Evolutionary conservation across 37 sponge, comb jelly and placozoan species (phyloP).

Genomic region (Eunapius fragilis): DNA sequence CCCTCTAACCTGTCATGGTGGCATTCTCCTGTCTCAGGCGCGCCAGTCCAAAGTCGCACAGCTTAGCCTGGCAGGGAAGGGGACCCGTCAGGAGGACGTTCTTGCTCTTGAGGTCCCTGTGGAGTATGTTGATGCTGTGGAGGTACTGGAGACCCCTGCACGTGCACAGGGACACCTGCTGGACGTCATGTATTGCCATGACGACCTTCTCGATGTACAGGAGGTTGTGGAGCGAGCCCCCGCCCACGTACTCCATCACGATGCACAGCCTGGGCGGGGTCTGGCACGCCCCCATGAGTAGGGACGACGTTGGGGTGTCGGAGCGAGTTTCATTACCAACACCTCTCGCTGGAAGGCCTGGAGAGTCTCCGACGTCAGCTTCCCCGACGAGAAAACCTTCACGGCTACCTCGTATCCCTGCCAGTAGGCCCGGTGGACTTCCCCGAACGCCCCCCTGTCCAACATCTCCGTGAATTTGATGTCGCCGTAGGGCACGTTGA

Average conservation of each 20-base stretch:
- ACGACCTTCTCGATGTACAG: constrained; percentile 33
- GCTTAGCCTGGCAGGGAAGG: constrained; percentile 76
- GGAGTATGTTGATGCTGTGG: constrained; percentile 83
- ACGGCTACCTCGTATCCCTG: constrained; percentile 70
- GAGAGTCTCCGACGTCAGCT: constrained; percentile 43
- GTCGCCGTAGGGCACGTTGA: constrained; percentile 23
- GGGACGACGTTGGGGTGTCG: constrained; percentile 88
- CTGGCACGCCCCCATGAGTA: constrained; percentile 85
- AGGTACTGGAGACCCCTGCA: constrained; percentile 82
- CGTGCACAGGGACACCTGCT: constrained; percentile 43
- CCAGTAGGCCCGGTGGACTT: constrained; percentile 79
- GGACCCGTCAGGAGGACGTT: constrained; percentile 65
- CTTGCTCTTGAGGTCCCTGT: constrained; percentile 85
- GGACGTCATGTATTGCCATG: constrained; percentile 22
- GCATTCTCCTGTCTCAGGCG: constrained; percentile 83
- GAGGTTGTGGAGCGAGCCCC: constrained; percentile 74
- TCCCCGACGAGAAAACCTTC: constrained; percentile 62
- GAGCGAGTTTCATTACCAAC: constrained; percentile 81
- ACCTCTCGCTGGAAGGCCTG: constrained; percentile 76
- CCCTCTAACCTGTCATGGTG: constrained; percentile 73
- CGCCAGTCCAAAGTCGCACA: constrained; percentile 92
- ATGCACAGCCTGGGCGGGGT: constrained; percentile 79
- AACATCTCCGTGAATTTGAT: constrained; percentile 44
- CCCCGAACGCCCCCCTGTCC: constrained; percentile 86
- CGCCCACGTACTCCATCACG: constrained; percentile 83